These are phyloP conservation scores for Holothuria glaberrima DNA, from an alignment of 35 echinoderm and acorn worm genomes.

Conservation along the genomic window DNA sequence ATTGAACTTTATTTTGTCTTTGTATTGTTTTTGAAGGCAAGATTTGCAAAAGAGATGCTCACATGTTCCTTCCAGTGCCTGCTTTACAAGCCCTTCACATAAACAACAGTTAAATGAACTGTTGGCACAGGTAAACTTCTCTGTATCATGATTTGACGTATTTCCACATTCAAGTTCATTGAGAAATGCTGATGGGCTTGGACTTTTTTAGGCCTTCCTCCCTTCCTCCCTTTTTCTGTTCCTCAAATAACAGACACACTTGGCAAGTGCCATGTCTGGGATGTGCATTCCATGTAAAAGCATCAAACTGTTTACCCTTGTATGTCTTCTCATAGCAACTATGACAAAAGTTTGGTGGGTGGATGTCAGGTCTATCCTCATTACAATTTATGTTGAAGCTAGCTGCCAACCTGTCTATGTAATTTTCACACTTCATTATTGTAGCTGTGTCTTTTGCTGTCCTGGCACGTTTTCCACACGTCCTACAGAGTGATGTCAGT, in stretches of 20 bases:
- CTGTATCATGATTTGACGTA: not conserved
- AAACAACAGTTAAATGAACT: not conserved
- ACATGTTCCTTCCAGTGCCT: not conserved
- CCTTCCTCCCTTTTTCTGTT: not conserved
- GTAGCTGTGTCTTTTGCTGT: not conserved
- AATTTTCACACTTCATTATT: not conserved
- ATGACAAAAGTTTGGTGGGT: not conserved
- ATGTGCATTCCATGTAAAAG: not conserved
- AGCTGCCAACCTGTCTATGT: not conserved
- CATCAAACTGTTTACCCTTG: not conserved
- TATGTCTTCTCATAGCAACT: not conserved
- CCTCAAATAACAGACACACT: not conserved
- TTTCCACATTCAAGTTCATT: not conserved
- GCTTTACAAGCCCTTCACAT: not conserved
- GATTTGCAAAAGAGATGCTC: not conserved
- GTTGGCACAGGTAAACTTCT: not conserved
- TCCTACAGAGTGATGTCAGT: not conserved
- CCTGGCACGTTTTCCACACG: not conserved
- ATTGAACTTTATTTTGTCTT: not conserved
- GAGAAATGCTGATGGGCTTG: not conserved
- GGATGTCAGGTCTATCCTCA: not conserved
- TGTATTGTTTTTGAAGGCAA: slow-evolving; percentile 15
- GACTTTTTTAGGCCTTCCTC: not conserved
- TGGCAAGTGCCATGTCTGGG: not conserved
- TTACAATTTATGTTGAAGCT: not conserved